phyloP scores from a whole-genome alignment of 2,113 vertebrate genomes.

The Grammomys dolichurus region DNA sequence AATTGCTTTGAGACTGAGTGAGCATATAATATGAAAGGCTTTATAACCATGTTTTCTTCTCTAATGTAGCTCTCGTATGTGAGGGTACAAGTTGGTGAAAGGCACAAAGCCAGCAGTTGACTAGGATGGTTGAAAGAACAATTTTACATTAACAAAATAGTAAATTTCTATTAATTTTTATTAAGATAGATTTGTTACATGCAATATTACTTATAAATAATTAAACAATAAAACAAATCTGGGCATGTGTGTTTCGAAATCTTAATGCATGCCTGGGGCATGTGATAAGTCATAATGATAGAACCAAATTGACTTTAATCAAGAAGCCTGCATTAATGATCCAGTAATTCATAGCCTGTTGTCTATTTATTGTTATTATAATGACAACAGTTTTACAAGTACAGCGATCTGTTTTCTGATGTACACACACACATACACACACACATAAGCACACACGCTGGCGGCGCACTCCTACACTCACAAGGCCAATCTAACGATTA shows the following conservation, averaged over 20 bases:
- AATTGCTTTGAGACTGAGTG: constrained; percentile 64
- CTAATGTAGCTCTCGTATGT: background rate
- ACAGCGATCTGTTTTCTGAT: constrained; percentile 47
- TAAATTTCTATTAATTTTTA: constrained; percentile 78
- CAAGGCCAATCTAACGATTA: constrained; percentile 31
- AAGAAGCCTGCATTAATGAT: constrained; percentile 82
- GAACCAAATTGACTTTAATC: constrained; percentile 85
- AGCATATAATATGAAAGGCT: constrained; percentile 12
- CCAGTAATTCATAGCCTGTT: constrained; percentile 72
- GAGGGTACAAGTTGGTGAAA: background rate
- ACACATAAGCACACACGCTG: background rate
- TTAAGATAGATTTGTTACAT: constrained; percentile 80
- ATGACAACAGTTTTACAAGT: constrained; percentile 55
- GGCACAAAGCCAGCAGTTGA: background rate
- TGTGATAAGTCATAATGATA: constrained; percentile 78
- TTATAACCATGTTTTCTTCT: constrained; percentile 10
- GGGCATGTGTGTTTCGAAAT: constrained; percentile 72
- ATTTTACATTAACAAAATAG: constrained; percentile 77
- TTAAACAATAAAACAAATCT: constrained; percentile 79
- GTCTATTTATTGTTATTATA: constrained; percentile 68
- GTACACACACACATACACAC: background rate
- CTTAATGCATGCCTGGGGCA: constrained; percentile 80
- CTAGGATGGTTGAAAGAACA: constrained; percentile 19
- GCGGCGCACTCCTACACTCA: too few relatives aligned
- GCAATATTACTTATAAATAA: constrained; percentile 83